Evolutionary conservation across 1,140 invertebrate species (phyloP).

Genomic region (Drosophila micromelanica): DNA sequence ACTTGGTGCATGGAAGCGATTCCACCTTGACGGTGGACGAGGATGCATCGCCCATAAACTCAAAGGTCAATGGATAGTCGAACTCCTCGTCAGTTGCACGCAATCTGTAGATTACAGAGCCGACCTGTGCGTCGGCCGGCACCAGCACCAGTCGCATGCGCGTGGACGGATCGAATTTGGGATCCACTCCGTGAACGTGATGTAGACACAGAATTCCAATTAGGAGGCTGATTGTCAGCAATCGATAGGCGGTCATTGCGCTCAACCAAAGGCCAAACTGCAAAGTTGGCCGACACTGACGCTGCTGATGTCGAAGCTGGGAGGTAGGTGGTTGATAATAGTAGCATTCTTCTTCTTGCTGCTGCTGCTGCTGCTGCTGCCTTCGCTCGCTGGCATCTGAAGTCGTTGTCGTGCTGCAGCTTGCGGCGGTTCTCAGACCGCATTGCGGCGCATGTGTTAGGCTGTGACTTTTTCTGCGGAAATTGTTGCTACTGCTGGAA

Average conservation of each 20-base stretch:
- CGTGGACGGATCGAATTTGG: constrained; percentile 92
- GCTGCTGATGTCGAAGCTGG: constrained; percentile 35
- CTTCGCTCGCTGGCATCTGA: constrained; percentile 45
- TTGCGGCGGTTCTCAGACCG: constrained; percentile 59
- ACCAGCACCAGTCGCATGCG: constrained; percentile 92
- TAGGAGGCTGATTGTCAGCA: constrained; percentile 82
- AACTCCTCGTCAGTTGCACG: constrained; percentile 94
- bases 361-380: no score
- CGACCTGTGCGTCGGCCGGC: constrained; percentile 91
- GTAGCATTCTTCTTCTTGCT: constrained; percentile 71
- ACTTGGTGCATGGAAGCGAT: constrained; percentile 91
- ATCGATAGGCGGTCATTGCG: constrained; percentile 78
- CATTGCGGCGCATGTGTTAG: constrained; percentile 62
- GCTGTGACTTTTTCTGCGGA: constrained; percentile 56
- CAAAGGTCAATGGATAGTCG: constrained; percentile 93
- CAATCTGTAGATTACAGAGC: constrained; percentile 93
- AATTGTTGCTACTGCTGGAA: constrained; percentile 70
- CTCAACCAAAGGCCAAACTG: constrained; percentile 67
- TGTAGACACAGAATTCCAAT: constrained; percentile 79
- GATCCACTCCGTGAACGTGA: constrained; percentile 86
- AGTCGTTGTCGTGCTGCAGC: constrained; percentile 8
- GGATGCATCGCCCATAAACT: constrained; percentile 89
- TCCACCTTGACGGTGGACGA: constrained; percentile 90
- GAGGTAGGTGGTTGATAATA: constrained; percentile 71
- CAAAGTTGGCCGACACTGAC: constrained; percentile 51